Evolutionary conservation across 2,888 invertebrate genomes (phyloP), one percentile per base, ranked within the genome.

Genomic region (Drosophila anomalata): DNA sequence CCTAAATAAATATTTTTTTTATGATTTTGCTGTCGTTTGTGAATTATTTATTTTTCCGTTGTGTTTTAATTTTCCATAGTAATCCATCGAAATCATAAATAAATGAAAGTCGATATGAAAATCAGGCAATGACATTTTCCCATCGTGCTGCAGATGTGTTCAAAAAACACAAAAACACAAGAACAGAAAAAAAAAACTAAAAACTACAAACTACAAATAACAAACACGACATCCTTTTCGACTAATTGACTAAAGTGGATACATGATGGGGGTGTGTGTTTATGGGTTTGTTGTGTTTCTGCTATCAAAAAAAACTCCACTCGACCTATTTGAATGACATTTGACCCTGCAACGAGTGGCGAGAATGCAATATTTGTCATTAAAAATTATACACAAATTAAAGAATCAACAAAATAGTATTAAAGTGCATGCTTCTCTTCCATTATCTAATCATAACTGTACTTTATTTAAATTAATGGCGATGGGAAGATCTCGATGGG

Each of bases 161-260:
- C 33, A n/a, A 33, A 22, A 4, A 22, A 22, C 22, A 17, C 2
- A 36, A 3, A n/a, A 3, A 8, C 12, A 47, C 8, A 47, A 14
- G 12, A 6, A 48, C 26, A 26, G 4, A n/a, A 46, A n/a, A 54
- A 36, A 26, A 60, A 54, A 60, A 46, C 33, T 14, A 61, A 61
- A 46, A 48, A 48, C 17, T 26, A 2, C 17, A 39, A 41, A 52
- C 41, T 33, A 55, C 53, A 44, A 48, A 68, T 36, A 60, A 39
- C 52, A 57, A 52, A 44, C 44, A 61, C 24, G 81, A 74, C 77
- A 78, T 77, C 73, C 36, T 75, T 67, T 66, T 76, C 76, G 59
- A 77, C 82, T 82, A 84, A 82, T 82, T 84, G 81, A 82, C 74
- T 81, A 73, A 84, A 84, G 82, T 81, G 81, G 61, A 66, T 62